Percentiles rank a stretch among this genome's conserved stretches.
Conservation (phyloP, 92 coral and sea anemone species). For the Isaurus tuberculatus region DNA sequence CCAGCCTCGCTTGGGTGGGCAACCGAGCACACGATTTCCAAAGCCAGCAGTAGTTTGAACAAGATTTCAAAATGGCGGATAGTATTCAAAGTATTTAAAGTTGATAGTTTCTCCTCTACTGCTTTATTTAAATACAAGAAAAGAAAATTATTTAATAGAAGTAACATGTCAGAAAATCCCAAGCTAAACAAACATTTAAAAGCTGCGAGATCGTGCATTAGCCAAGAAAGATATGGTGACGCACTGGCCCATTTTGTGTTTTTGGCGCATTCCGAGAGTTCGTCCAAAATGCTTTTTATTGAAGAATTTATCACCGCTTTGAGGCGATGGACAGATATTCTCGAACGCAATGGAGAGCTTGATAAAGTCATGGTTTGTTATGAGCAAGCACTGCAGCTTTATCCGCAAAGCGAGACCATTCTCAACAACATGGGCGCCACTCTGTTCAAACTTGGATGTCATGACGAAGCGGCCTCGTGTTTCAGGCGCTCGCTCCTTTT, state of each 20-base stretch:
- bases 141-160: too few species aligned
- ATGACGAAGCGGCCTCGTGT: conserved; percentile 91
- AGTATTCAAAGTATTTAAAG: neutral
- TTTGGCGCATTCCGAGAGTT: conserved; percentile 71
- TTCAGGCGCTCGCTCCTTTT: conserved; percentile 79
- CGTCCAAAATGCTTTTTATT: conserved; percentile 64
- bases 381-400: conserved; percentile 80
- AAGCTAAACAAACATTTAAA: conserved; percentile 57
- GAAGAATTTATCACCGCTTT: conserved; percentile 85
- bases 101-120: neutral
- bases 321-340: conserved; percentile 74
- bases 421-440: conserved; percentile 82
- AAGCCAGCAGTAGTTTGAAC: conserved; percentile 38
- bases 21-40: conserved; percentile 42
- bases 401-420: conserved; percentile 72
- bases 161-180: conserved; percentile 40
- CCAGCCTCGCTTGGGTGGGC: conserved; percentile 60
- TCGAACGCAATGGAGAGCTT: conserved; percentile 74
- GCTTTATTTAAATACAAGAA: too few species aligned
- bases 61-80: conserved; percentile 52
- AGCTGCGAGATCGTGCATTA: conserved; percentile 69
- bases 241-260: conserved; percentile 87
- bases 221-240: conserved; percentile 77
- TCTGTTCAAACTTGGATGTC: conserved; percentile 75
- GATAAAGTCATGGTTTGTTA: conserved; percentile 85